Percentiles rank a stretch among this genome's conserved stretches.
phyloP scores from a whole-genome alignment of 2,797 vertebrate genomes.

The Paramormyrops hopkinsi region DNA sequence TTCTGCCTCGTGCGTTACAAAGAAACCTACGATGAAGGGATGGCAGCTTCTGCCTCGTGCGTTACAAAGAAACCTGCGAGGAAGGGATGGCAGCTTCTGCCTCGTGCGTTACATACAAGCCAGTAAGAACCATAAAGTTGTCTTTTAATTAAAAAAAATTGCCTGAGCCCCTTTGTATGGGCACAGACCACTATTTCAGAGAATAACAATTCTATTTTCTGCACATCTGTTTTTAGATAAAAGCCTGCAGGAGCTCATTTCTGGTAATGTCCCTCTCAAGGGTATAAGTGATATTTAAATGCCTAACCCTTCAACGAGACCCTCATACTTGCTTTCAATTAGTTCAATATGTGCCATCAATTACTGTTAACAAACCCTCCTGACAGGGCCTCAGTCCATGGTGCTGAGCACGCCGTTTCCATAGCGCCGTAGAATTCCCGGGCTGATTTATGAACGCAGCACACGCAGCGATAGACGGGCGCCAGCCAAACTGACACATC shows the following conservation, averaged over 20 bases:
- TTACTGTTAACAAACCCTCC: not conserved
- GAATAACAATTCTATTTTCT: not conserved
- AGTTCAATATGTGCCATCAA: slow-evolving; percentile 2
- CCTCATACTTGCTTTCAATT: not conserved
- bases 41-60: too few relatives aligned
- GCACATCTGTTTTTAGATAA: not conserved
- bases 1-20: too few relatives aligned
- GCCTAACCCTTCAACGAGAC: not conserved
- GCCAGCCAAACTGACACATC: not conserved
- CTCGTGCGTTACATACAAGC: not conserved
- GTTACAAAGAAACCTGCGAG: too few relatives aligned
- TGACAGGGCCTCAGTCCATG: not conserved
- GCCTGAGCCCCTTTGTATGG: not conserved
- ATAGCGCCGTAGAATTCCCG: not conserved
- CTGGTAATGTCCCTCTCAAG: not conserved
- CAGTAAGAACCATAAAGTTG: not conserved
- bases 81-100: too few relatives aligned
- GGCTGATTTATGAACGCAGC: not conserved
- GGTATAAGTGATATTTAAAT: not conserved
- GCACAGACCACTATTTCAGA: not conserved
- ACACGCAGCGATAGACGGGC: too few relatives aligned
- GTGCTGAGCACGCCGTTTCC: not conserved
- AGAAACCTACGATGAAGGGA: too few relatives aligned
- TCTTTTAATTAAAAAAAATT: not conserved
- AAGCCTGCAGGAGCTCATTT: not conserved